Evolutionary conservation across 1,140 invertebrate species (phyloP), one percentile per base, ranked within the genome.

Genomic region (Drosophila funebris): DNA sequence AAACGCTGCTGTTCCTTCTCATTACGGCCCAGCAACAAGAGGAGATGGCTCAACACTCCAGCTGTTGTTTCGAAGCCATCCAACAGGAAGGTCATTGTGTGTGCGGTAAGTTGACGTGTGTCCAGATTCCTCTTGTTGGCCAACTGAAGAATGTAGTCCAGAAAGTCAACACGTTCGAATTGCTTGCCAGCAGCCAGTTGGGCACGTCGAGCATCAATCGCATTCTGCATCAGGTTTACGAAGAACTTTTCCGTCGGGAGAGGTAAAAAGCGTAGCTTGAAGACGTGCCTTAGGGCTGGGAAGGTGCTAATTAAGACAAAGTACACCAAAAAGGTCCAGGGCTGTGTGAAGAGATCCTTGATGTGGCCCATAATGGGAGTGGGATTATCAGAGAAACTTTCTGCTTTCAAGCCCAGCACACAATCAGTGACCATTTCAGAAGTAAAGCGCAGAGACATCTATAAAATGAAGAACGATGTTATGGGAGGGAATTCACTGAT

Each of bases 351-450:
- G 1, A 90, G 84, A 52, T 52, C 88, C 14, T 39, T 67, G n/a
- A 46, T 76, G 39, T 39, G 57, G 44, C 6, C 68, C 66, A 82
- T 67, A 16, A 83, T 78, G 1, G 81, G 92, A 4, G 83, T 72
- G 4, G 71, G 77, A 0, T 73, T 85, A 0, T 78, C 73, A 5
- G 63, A 14, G 57, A 90, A 93, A 84, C 85, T 89, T 33, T 90
- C 78, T 0, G 91, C 92, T 4, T 92, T 81, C 1, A 94, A 64
- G 0, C 93, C 93, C 57, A 94, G 89, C 0, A 92, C 93, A 6
- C 92, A 92, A 57, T 90, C 92, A 0, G 93, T 92, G 2, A 93
- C 92, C 11, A 93, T 91, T 58, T 94, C 93, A 0, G 91, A 87
- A 0, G 93, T 93, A 44, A 90, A 94, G 50, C 91, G 85, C 0